Conservation (phyloP, 2,113 vertebrate species). For the Fulica atra region DNA sequence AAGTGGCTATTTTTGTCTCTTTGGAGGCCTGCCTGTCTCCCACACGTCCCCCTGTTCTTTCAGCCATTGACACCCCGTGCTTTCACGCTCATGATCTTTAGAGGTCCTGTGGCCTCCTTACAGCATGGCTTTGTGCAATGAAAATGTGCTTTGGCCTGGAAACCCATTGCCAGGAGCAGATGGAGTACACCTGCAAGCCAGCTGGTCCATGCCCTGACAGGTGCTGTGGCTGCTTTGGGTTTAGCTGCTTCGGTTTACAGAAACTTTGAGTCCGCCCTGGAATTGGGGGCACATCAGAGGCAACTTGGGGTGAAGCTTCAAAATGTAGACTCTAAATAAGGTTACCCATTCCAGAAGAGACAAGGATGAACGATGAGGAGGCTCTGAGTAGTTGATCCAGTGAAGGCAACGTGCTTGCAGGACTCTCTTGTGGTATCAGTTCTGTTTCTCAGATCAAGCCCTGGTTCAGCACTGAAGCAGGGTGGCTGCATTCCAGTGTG, state of each 20-base stretch:
- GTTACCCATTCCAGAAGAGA: not conserved
- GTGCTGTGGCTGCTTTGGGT: slow-evolving; percentile 20
- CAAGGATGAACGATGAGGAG: not conserved
- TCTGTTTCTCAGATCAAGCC: not conserved
- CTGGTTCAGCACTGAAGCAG: not conserved
- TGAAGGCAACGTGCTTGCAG: not conserved
- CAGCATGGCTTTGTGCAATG: not conserved
- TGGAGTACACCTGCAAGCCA: slow-evolving; percentile 30
- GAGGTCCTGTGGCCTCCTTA: not conserved
- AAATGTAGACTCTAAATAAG: not conserved
- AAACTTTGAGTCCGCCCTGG: not conserved
- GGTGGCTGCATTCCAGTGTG: not conserved
- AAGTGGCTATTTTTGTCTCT: not conserved
- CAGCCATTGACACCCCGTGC: not conserved
- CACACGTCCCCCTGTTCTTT: not conserved
- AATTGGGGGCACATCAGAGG: not conserved
- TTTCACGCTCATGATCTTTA: not conserved
- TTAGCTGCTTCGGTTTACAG: slow-evolving; percentile 12
- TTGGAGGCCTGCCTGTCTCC: not conserved
- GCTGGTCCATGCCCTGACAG: not conserved
- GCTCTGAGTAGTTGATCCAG: not conserved
- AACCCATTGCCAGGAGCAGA: not conserved
- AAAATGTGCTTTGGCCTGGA: not conserved
- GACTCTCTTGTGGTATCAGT: not conserved
- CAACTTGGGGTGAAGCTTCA: not conserved